A percentile compares a stretch with the other conserved stretches of the same genome.
phyloP scores from a whole-genome alignment of 2,888 invertebrate genomes.

The Galerucella pusilla region DNA sequence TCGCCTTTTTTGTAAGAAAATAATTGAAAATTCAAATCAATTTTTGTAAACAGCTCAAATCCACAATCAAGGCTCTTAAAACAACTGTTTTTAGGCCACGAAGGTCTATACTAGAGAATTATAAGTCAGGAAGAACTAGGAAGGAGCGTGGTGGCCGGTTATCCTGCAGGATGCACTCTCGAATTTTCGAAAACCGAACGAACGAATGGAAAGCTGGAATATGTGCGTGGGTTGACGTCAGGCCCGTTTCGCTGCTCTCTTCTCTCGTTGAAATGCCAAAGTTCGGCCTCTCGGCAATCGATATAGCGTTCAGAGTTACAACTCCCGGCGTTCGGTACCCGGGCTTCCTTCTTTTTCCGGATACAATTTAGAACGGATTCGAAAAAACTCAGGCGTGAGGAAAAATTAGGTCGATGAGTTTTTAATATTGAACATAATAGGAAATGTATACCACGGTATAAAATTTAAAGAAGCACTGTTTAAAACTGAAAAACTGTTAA shows the following conservation, averaged over 20 bases:
- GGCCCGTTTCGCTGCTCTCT: slow-evolving; percentile 28
- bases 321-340: slow-evolving; percentile 33
- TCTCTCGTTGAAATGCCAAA: slow-evolving; percentile 53
- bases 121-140: slow-evolving; percentile 24
- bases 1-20: no score
- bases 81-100: slow-evolving; percentile 19
- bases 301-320: slow-evolving; percentile 52
- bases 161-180: slow-evolving; percentile 35
- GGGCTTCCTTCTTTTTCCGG: slow-evolving; percentile 36
- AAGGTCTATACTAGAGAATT: slow-evolving; percentile 6
- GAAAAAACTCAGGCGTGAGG: not conserved
- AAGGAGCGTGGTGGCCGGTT: slow-evolving; percentile 27
- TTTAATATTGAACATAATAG: not conserved
- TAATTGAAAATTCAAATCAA: no score
- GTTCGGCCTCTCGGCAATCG: slow-evolving; percentile 53
- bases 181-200: slow-evolving; percentile 6
- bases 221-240: slow-evolving; percentile 42
- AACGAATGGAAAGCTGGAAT: slow-evolving; percentile 20
- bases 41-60: not conserved
- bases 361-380: slow-evolving; percentile 4
- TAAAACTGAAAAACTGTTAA: no score
- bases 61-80: not conserved
- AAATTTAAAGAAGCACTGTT: no score
- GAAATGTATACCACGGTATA: no score
- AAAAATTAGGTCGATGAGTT: not conserved